Base-by-base conservation (phyloP, 2,113 vertebrate genomes). In the Amphiprion ocellaris region DNA sequence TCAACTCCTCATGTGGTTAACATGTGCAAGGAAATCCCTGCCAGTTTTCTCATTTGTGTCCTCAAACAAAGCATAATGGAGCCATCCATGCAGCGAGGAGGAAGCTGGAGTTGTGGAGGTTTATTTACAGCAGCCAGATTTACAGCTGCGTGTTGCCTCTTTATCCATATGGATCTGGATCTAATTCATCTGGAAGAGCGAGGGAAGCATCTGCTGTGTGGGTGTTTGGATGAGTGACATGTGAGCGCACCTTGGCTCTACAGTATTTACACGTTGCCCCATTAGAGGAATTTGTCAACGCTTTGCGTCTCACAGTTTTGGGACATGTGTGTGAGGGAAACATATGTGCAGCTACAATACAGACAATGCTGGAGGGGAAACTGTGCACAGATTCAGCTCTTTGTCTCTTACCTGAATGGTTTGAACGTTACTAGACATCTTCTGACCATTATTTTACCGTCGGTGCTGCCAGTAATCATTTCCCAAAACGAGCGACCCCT, bases 341-440 rank as follows among this genome's bases (percentile, higher is more conserved):
- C 33, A 37, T 37, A 9, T 37, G 33, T 37, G 33, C 33, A 37
- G 7, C 7, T 2, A 37, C 33, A 37, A 37, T 7, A 37, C 6
- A 37, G 33, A 37, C 71, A 52, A 1, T 41, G 70, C 52, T 53
- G 7, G 47, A 60, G 61, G 61, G 39, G 21, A 66, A 46, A 47
- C 28, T 50, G 56, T 41, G 56, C 9, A 2, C 17, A 26, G 26
- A 26, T 26, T 26, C 26, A 44, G 17, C 39, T 72, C 21, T 65
- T 84, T 71, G 70, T 74, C 26, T 67, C 91, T 97, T 95, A 99
- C 98, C 98, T 97, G 94, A 99, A 99, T 86, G 98, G 98, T 93
- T 96, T 97, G 96, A 99, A 95, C 94, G 97, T 97, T 84, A 98
- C 94, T 83, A 98, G 96, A 90, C 97, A 99, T 97, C 98, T 97